A percentile compares a stretch with the other conserved stretches of the same genome.
Conservation (phyloP, 2,797 vertebrate genomes). For the Poeciliopsis gracilis region DNA sequence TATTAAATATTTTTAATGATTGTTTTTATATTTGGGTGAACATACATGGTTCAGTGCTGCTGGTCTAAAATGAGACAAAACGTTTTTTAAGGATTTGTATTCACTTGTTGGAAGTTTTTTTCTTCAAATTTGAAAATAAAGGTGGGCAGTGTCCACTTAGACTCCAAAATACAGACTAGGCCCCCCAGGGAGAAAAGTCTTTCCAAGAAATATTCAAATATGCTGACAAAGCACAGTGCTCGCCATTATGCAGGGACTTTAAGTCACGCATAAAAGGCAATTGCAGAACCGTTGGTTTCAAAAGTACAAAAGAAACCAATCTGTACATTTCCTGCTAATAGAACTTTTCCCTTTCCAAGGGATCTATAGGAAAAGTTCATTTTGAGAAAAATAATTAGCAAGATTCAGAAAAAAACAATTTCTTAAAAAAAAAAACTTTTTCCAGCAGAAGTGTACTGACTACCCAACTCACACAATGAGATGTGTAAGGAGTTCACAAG, state of each 20-base stretch:
- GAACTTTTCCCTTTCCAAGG: no score
- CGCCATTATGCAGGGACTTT: not conserved
- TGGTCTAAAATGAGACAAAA: not conserved
- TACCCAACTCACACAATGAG: no score
- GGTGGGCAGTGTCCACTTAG: not conserved
- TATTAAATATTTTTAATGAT: not conserved
- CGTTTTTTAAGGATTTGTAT: not conserved
- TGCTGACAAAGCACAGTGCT: not conserved
- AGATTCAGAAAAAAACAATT: no score
- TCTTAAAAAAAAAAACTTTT: no score
- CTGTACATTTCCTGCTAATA: not conserved
- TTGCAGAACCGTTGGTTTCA: not conserved
- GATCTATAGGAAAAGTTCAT: no score
- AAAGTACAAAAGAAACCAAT: not conserved
- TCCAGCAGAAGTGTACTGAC: no score
- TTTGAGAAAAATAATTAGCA: no score
- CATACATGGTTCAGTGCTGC: not conserved
- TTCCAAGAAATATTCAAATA: not conserved
- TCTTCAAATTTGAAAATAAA: not conserved
- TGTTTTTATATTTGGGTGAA: not conserved
- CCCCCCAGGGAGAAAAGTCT: not conserved
- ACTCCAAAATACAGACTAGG: not conserved
- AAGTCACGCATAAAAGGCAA: not conserved
- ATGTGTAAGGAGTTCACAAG: no score
- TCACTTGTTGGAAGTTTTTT: not conserved